These are phyloP conservation scores for Serranus cabrilla DNA, from an alignment of 2,797 vertebrate genomes.

Conservation along the genomic window DNA sequence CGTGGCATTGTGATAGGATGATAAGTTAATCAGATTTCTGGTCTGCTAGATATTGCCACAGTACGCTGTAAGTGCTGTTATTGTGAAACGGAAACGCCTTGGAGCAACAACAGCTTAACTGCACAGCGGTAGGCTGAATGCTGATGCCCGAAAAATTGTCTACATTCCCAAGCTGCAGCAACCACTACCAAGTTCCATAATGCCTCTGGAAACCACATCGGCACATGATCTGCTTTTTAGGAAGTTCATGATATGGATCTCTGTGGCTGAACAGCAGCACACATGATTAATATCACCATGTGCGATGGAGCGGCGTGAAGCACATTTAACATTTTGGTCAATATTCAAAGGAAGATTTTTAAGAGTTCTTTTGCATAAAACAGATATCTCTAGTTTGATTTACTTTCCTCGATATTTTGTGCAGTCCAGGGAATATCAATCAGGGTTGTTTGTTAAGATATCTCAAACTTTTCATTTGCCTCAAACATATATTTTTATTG, in stretches of 20 bases:
- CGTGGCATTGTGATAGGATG: neutral
- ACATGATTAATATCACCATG: neutral
- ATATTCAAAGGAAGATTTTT: too few species aligned
- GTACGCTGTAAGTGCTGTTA: neutral
- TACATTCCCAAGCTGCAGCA: neutral
- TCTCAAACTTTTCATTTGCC: too few species aligned
- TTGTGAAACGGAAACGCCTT: constrained; percentile 6
- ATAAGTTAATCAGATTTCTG: constrained; percentile 10
- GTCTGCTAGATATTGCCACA: constrained; percentile 13
- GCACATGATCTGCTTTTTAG: neutral
- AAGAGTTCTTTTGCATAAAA: too few species aligned
- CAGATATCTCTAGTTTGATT: too few species aligned
- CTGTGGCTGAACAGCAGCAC: neutral
- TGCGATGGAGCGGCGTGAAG: neutral
- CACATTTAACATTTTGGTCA: neutral
- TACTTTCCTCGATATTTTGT: too few species aligned
- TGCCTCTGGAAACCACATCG: neutral
- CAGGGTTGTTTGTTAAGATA: too few species aligned
- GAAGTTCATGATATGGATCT: neutral
- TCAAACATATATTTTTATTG: too few species aligned
- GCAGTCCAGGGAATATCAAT: too few species aligned
- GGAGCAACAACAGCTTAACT: constrained; percentile 13
- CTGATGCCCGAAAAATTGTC: neutral
- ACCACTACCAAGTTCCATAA: neutral
- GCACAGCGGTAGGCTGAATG: constrained; percentile 1